Base-by-base conservation (phyloP, 2,888 invertebrate species). In the Cheilosia vulpina region DNA sequence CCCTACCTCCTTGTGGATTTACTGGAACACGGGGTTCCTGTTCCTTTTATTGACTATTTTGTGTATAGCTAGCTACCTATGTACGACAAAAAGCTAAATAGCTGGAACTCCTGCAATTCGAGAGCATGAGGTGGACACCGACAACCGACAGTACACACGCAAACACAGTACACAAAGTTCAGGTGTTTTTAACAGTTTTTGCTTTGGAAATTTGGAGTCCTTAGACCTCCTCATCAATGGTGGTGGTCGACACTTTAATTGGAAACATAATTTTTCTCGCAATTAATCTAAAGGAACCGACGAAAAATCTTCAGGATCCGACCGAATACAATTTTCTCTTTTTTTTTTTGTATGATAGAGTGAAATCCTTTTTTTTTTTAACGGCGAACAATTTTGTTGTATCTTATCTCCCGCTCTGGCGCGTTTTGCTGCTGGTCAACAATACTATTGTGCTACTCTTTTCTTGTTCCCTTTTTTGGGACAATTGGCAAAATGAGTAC, bases 351-450 rank as follows among this genome's bases (percentile, higher is more conserved):
- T n/a, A 13, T 9, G 55, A 58, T 47, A 45, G n/a, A 41, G 27
- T 75, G 27, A 52, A 76, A 80, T 85, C 76, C 81, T 81, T 71
- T 69, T 69, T 62, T 73, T 45, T 21, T 21, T 21, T 21, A 71
- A 77, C 77, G 75, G 84, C 79, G 84, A 84, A 79, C 58, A 72
- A 72, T 57, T 76, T 80, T 83, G 85, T 85, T 85, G 85, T 85
- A 85, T 85, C 80, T 85, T 77, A 55, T 47, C 21, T 81, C 68
- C 43, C 75, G 60, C 76, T 85, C 62, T 57, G 2, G 41, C 81
- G 43, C 31, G 55, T 43, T 47, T 17, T 24, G 52, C 57, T 78
- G 43, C 47, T 63, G 4, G 27, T 27, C 43, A 41, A 19, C 19
- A 66, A 11, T 62, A 41, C 57, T 31, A 69, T 38, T 66, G 50